These are phyloP conservation scores for Aporophyla nigra DNA, from an alignment of 2,888 invertebrate genomes.

Conservation along the genomic window DNA sequence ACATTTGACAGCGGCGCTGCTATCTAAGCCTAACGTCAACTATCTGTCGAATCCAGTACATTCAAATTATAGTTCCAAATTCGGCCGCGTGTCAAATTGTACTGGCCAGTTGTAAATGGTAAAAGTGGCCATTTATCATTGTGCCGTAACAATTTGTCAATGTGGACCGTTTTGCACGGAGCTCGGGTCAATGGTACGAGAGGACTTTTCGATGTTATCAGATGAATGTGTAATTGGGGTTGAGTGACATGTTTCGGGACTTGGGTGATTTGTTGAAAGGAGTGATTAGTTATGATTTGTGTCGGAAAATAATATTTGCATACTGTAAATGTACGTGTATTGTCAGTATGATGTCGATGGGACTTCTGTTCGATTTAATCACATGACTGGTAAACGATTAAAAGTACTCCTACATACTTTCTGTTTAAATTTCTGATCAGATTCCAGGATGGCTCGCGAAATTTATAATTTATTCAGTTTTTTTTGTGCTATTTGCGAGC, in stretches of 20 bases:
- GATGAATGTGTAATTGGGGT: constrained; percentile 40
- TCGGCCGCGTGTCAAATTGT: background rate
- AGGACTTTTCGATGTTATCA: constrained; percentile 45
- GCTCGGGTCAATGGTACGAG: constrained; percentile 34
- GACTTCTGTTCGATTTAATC: background rate
- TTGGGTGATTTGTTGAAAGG: constrained; percentile 38
- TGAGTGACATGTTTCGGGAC: constrained; percentile 33
- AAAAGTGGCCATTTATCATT: constrained; percentile 60
- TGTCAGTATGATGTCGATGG: too few relatives aligned
- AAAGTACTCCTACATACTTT: too few relatives aligned
- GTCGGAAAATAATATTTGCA: constrained; percentile 5
- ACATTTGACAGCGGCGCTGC: background rate
- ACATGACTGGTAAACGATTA: background rate
- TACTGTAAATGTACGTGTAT: background rate
- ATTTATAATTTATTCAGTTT: too few relatives aligned
- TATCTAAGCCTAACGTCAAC: constrained; percentile 15
- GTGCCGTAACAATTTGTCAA: constrained; percentile 70
- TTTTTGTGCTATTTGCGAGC: too few relatives aligned
- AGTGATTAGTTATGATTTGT: constrained; percentile 38
- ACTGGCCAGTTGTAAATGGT: constrained; percentile 19
- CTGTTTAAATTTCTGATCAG: background rate
- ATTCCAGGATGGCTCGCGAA: too few relatives aligned
- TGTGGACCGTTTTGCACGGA: constrained; percentile 37
- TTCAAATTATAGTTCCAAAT: constrained; percentile 13
- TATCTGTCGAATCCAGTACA: constrained; percentile 29